Evolutionary conservation across 35 echinoderm and acorn worm genomes (phyloP).

Genomic region (Apostichopus japonicus): DNA sequence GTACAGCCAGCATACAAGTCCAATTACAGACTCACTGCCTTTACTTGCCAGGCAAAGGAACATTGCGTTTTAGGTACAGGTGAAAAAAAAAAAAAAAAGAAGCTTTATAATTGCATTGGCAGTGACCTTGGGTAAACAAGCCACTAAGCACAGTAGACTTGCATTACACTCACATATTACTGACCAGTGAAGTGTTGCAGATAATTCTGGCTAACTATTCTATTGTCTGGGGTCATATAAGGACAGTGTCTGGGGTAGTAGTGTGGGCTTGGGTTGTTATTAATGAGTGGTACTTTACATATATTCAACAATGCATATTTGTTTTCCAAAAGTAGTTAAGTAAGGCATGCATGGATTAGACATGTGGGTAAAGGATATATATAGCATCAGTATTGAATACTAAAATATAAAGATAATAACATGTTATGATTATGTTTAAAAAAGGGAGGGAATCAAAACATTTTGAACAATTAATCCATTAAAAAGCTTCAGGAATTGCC

Average conservation of each 20-base stretch:
- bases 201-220: constrained; percentile 21
- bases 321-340: too few species aligned
- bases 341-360: too few species aligned
- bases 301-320: too few species aligned
- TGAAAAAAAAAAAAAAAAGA: background rate
- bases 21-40: background rate
- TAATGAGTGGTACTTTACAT: too few species aligned
- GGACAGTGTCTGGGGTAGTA: constrained; percentile 39
- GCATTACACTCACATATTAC: constrained; percentile 1
- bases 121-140: constrained; percentile 46
- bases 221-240: constrained; percentile 45
- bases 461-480: too few species aligned
- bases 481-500: too few species aligned
- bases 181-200: constrained; percentile 46
- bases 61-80: constrained; percentile 1
- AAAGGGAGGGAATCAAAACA: too few species aligned
- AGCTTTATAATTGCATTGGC: constrained; percentile 8
- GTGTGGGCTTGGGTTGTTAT: too few species aligned
- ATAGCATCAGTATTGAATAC: too few species aligned
- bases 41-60: background rate
- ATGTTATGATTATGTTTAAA: too few species aligned
- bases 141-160: background rate
- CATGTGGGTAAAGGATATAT: too few species aligned
- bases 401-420: too few species aligned
- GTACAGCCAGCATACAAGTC: background rate